Evolutionary conservation across 2,888 invertebrate species (phyloP).

Genomic region (Plebejus anna): DNA sequence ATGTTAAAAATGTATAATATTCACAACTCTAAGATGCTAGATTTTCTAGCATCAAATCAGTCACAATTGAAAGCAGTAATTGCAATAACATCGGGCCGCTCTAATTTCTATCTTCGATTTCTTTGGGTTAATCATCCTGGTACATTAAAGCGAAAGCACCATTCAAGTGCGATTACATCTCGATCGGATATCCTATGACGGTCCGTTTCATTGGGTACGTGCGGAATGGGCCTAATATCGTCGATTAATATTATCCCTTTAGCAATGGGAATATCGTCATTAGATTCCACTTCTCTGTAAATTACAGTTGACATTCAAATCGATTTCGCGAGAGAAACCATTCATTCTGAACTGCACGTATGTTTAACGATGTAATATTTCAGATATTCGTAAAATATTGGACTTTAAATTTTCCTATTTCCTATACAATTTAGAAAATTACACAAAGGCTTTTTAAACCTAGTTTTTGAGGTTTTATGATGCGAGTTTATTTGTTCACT

Average conservation of each 20-base stretch:
- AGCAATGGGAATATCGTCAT: constrained; percentile 42
- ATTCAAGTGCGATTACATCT: constrained; percentile 33
- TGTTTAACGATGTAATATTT: constrained; percentile 28
- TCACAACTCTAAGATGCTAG: no score
- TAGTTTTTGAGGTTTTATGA: neutral
- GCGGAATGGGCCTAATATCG: constrained; percentile 37
- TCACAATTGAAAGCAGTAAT: neutral
- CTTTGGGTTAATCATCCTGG: constrained; percentile 5
- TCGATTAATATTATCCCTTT: constrained; percentile 41
- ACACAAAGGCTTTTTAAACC: neutral
- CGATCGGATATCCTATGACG: constrained; percentile 38
- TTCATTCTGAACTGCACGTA: neutral
- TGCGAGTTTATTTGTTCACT: no score
- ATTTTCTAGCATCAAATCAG: neutral
- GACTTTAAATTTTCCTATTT: neutral
- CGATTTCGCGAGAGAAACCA: constrained; percentile 16
- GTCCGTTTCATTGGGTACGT: constrained; percentile 37
- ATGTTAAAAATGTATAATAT: neutral
- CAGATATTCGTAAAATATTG: constrained; percentile 12
- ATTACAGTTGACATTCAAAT: constrained; percentile 36
- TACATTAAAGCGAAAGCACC: constrained; percentile 35
- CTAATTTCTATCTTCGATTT: neutral
- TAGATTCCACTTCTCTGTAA: constrained; percentile 41
- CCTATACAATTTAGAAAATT: neutral
- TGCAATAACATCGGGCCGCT: neutral